Evolutionary conservation across 2,113 vertebrate species (phyloP), one percentile per base, ranked within the genome.

Genomic region (Geococcyx californianus): DNA sequence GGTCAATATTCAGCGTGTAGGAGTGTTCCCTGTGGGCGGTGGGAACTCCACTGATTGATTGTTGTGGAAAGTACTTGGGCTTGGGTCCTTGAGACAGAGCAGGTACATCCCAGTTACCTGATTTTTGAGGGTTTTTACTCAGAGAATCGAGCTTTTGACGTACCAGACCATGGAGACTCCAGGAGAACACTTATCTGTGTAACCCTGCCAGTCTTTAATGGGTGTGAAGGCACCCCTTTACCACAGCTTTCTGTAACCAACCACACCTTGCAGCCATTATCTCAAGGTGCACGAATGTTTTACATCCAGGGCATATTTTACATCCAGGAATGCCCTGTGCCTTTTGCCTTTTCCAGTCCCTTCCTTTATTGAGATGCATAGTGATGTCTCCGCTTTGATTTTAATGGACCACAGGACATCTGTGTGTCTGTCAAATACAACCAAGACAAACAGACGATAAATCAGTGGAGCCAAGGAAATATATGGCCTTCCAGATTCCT

Each of bases 1-100:
- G 63, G 31, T 21, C 28, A 56, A 44, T 52, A 29, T 68, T 36
- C 44, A 63, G 34, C 55, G 66, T 0, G 0, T 9, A 13, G 59
- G 25, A 85, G 13, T 0, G 0, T 64, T 75, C 29, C 34, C 38
- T 12, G 24, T 0, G 0, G 58, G 42, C 3, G 34, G 31, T 19
- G 51, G 25, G 36, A 82, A 62, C 10, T 24, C 29, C 70, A 62
- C 15, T 6, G 44, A 67, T 6, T 20, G 66, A 51, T 70, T 26
- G 3, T 19, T 5, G 9, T 38, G 38, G 33, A 78, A 10, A 10
- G 16, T 18, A 21, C 40, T 66, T 24, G 33, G 24, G 13, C 77
- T 33, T 74, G 68, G 5, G 14, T 62, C 25, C 28, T n/a, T 47
- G 49, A 29, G 33, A 56, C 8, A 15, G 17, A 70, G 19, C 9